A percentile compares a stretch with the other conserved stretches of the same genome.
phyloP scores from a whole-genome alignment of 2,888 invertebrate genomes.

The Pollenia amentaria region DNA sequence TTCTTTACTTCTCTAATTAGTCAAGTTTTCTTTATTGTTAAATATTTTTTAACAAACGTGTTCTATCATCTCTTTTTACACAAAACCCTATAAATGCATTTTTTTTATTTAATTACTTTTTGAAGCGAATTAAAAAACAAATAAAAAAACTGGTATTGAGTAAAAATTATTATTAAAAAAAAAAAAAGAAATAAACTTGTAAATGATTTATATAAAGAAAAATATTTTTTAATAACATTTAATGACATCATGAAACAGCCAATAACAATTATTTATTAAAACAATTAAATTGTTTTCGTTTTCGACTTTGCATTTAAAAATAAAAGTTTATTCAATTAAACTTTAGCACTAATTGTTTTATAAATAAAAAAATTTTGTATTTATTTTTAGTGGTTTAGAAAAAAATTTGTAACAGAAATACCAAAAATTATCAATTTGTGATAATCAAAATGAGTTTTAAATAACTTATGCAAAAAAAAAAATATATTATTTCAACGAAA shows the following conservation, averaged over 20 bases:
- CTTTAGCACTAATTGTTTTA: constrained; percentile 12
- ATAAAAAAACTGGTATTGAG: constrained; percentile 31
- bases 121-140: constrained; percentile 39
- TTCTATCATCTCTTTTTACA: constrained; percentile 22
- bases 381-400: not conserved
- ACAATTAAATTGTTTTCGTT: constrained; percentile 9
- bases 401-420: constrained; percentile 27
- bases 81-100: constrained; percentile 47
- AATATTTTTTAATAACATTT: constrained; percentile 46
- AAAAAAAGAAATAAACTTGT: constrained; percentile 23
- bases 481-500: not conserved
- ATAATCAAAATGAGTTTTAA: constrained; percentile 10
- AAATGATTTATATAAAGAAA: constrained; percentile 50
- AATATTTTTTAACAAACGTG: constrained; percentile 25
- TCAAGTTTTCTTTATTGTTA: not conserved
- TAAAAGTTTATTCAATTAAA: constrained; percentile 48
- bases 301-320: constrained; percentile 31
- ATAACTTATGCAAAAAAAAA: constrained; percentile 30
- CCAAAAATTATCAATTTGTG: constrained; percentile 13
- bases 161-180: constrained; percentile 22
- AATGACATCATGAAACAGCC: constrained; percentile 64
- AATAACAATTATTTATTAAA: constrained; percentile 43
- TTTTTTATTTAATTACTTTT: constrained; percentile 36
- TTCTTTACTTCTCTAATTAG: too few relatives aligned
- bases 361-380: not conserved